phyloP scores from a whole-genome alignment of 1,140 invertebrate species.

The Hylaeus anthracinus region DNA sequence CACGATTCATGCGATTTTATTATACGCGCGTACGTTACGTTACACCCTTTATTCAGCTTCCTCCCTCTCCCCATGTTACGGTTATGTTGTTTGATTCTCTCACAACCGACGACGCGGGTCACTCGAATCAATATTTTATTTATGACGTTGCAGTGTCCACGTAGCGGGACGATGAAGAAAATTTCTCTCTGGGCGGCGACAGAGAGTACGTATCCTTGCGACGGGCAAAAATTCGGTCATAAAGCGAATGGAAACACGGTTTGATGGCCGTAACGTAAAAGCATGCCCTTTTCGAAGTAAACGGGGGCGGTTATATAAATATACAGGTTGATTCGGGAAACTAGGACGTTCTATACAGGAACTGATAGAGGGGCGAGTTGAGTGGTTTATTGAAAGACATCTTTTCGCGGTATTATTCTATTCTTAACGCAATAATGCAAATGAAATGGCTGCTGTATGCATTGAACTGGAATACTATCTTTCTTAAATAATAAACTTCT shows the following conservation, averaged over 20 bases:
- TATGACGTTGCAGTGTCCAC: background rate
- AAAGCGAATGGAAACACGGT: background rate
- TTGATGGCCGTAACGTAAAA: background rate
- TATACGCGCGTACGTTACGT: background rate
- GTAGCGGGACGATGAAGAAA: background rate
- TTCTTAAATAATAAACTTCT: no score
- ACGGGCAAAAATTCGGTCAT: background rate
- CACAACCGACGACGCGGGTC: background rate
- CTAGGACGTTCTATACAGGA: background rate
- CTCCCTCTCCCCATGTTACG: no score
- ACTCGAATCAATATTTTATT: slow-evolving; percentile 26
- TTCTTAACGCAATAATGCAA: no score
- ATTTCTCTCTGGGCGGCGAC: background rate
- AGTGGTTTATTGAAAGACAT: no score
- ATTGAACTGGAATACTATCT: no score
- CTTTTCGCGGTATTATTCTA: no score
- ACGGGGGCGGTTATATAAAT: background rate
- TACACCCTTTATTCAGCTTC: background rate
- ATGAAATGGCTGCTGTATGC: no score
- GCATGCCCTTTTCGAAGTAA: background rate
- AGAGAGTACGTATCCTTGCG: background rate
- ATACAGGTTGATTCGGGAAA: background rate
- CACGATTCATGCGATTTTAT: slow-evolving; percentile 24
- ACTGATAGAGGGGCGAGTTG: background rate
- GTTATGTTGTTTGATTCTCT: background rate